Evolutionary conservation across 1,140 invertebrate species (phyloP).

Genomic region (Halotydeus destructor): DNA sequence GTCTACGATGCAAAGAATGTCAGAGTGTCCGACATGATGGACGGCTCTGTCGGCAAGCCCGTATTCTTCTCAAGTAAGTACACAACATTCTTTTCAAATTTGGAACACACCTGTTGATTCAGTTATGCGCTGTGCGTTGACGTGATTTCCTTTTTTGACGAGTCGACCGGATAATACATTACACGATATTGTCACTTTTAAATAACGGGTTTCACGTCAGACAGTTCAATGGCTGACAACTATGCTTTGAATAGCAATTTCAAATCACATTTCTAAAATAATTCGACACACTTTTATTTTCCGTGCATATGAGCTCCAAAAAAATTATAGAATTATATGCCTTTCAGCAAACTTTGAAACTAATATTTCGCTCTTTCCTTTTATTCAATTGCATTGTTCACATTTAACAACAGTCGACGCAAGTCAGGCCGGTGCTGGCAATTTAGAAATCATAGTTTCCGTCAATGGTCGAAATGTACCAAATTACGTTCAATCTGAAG

Average conservation of each 20-base stretch:
- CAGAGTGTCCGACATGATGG: conserved; percentile 67
- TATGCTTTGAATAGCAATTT: too few species aligned
- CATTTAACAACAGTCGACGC: conserved; percentile 30
- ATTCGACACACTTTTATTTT: too few species aligned
- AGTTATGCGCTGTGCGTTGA: neutral
- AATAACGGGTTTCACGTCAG: too few species aligned
- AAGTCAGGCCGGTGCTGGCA: conserved; percentile 53
- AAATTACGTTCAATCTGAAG: conserved; percentile 92
- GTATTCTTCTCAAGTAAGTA: conserved; percentile 76
- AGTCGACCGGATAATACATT: neutral
- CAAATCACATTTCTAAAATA: too few species aligned
- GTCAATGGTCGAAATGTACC: conserved; percentile 94
- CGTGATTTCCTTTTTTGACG: neutral
- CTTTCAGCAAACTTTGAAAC: too few species aligned
- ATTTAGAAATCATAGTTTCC: conserved; percentile 91
- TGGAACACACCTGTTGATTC: neutral
- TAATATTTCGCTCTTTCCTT: too few species aligned
- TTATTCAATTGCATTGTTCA: too few species aligned
- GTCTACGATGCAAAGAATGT: conserved; percentile 82
- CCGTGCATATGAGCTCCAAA: too few species aligned
- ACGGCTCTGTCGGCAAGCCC: conserved; percentile 69
- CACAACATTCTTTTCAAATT: conserved; percentile 1
- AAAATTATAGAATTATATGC: too few species aligned
- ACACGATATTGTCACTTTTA: too few species aligned
- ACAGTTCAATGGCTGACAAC: too few species aligned